phyloP scores from a whole-genome alignment of 2,797 vertebrate species.

The Lepidocolaptes lacrymiger region DNA sequence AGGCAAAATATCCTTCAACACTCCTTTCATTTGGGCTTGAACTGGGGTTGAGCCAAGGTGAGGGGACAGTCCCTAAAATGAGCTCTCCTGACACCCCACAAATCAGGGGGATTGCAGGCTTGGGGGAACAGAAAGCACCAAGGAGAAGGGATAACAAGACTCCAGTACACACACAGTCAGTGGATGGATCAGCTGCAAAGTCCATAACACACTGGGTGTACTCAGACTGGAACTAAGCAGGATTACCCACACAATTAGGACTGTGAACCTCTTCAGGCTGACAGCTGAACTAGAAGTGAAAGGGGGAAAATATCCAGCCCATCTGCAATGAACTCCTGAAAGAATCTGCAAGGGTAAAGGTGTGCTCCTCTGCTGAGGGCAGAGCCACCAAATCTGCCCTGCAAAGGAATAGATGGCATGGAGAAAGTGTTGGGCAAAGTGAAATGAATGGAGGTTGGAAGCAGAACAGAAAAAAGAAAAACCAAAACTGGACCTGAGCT shows the following conservation, averaged over 20 bases:
- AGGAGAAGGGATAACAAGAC: not conserved
- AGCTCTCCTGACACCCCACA: not conserved
- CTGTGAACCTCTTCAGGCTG: not conserved
- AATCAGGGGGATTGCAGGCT: not conserved
- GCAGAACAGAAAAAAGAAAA: not conserved
- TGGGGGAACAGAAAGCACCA: not conserved
- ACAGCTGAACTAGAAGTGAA: not conserved
- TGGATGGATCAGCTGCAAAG: not conserved
- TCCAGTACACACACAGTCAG: not conserved
- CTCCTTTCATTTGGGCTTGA: not conserved
- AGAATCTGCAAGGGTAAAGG: not conserved
- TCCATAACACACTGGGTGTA: not conserved
- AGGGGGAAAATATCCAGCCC: not conserved
- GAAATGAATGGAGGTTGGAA: not conserved
- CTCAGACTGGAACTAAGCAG: not conserved
- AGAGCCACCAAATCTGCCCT: not conserved
- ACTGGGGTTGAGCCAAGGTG: not conserved
- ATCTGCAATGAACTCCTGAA: not conserved
- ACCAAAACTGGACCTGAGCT: not conserved
- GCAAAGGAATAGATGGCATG: not conserved
- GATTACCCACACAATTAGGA: not conserved
- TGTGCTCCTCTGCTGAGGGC: not conserved
- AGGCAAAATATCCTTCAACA: not conserved
- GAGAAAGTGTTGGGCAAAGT: not conserved
- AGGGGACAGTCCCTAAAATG: too few relatives aligned